phyloP scores from a whole-genome alignment of 2,888 invertebrate genomes.

The Ditylenchus weischeri region DNA sequence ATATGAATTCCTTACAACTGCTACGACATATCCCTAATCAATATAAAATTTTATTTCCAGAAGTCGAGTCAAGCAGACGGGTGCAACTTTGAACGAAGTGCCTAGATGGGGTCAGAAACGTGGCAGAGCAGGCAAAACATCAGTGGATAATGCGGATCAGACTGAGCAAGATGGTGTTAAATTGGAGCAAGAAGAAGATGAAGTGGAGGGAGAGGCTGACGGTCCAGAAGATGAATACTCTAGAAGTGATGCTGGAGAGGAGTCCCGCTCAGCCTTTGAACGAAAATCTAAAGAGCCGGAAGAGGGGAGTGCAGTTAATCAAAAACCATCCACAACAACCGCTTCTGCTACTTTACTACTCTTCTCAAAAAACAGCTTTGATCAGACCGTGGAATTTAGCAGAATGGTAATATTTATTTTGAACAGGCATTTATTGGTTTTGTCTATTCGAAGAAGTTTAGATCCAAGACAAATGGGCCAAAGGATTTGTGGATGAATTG shows the following conservation, averaged over 20 bases:
- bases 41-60: slow-evolving; percentile 14
- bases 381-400: slow-evolving; percentile 18
- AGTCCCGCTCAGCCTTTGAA: slow-evolving; percentile 8
- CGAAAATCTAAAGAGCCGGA: slow-evolving; percentile 1
- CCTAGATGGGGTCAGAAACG: slow-evolving; percentile 6
- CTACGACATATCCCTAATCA: no score
- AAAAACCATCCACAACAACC: not conserved
- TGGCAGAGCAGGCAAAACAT: not conserved
- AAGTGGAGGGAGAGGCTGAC: slow-evolving; percentile 4
- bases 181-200: slow-evolving; percentile 23
- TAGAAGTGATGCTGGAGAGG: slow-evolving; percentile 7
- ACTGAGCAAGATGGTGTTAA: not conserved
- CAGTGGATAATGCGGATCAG: not conserved
- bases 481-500: slow-evolving; percentile 5
- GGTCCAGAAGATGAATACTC: slow-evolving; percentile 4
- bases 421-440: no score
- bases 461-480: slow-evolving; percentile 20
- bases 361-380: slow-evolving; percentile 25
- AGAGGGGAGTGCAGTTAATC: not conserved
- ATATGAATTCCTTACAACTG: no score
- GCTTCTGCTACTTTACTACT: slow-evolving; percentile 14
- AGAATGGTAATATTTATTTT: slow-evolving; percentile 16
- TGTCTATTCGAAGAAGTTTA: not conserved
- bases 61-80: slow-evolving; percentile 21
- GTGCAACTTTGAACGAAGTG: slow-evolving; percentile 10